phyloP scores from a whole-genome alignment of 2,888 invertebrate genomes.

The Tromatobia lineatoria region DNA sequence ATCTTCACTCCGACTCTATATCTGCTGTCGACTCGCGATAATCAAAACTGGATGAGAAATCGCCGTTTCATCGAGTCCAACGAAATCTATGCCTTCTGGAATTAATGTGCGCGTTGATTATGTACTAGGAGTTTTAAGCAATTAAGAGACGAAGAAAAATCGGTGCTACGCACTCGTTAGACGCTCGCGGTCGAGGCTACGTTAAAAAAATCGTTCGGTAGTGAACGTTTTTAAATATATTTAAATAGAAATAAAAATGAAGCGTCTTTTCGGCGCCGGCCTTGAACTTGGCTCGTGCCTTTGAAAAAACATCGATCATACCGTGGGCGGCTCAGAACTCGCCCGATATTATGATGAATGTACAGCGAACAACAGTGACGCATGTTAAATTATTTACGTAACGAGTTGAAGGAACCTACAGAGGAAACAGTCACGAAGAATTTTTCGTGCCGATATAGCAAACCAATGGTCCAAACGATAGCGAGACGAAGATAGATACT shows the following conservation, averaged over 20 bases:
- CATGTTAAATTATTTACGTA: conserved; percentile 61
- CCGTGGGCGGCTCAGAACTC: conserved; percentile 43
- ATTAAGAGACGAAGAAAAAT: conserved; percentile 62
- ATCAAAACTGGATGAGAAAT: conserved; percentile 44
- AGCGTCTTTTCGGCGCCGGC: conserved; percentile 27
- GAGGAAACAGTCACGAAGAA: conserved; percentile 20
- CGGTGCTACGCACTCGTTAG: conserved; percentile 53
- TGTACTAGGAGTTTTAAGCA: conserved; percentile 36
- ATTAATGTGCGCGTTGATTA: conserved; percentile 28
- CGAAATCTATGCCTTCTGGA: conserved; percentile 59
- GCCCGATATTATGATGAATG: conserved; percentile 27
- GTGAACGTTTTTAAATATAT: conserved; percentile 29
- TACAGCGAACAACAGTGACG: conserved; percentile 22
- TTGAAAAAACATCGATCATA: conserved; percentile 66
- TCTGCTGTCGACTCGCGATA: conserved; percentile 5
- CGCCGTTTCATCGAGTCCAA: conserved; percentile 35
- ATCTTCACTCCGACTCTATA: not conserved
- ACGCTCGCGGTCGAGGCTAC: conserved; percentile 17
- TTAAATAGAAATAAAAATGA: conserved; percentile 28
- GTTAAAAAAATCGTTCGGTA: conserved; percentile 9
- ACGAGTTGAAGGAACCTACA: conserved; percentile 61
- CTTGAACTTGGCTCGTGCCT: conserved; percentile 68
- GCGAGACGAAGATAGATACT: conserved; percentile 57
- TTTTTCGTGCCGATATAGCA: conserved; percentile 6
- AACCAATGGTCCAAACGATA: not conserved